phyloP scores from a whole-genome alignment of 2,113 vertebrate species.

The Empidonax traillii region DNA sequence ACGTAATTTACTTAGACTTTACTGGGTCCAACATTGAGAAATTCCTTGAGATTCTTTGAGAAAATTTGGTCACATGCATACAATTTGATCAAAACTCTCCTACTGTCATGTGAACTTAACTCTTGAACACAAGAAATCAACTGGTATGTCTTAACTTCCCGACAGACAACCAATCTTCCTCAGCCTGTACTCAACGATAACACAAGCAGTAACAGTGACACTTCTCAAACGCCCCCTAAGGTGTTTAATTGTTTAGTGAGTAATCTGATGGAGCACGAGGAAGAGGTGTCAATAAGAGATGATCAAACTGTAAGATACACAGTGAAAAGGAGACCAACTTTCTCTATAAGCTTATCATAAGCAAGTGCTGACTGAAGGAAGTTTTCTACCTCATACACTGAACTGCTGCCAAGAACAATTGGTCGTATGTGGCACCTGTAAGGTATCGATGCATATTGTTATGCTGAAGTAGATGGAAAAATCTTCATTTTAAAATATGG shows the following conservation, averaged over 20 bases:
- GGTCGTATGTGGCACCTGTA: not conserved
- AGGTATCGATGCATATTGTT: not conserved
- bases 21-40: not conserved
- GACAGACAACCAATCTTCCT: not conserved
- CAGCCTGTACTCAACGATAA: not conserved
- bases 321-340: not conserved
- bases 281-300: not conserved
- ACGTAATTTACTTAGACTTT: not conserved
- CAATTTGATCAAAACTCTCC: not conserved
- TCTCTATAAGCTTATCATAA: not conserved
- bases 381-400: not conserved
- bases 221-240: not conserved
- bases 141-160: not conserved
- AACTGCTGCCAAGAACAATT: not conserved
- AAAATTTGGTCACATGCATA: not conserved
- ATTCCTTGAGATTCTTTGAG: not conserved
- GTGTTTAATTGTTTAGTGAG: not conserved
- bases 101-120: not conserved
- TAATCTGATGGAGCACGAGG: not conserved
- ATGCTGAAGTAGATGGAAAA: not conserved
- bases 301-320: not conserved
- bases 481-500: not conserved
- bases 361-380: not conserved
- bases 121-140: not conserved
- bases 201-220: not conserved